A percentile compares a stretch with the other conserved stretches of the same genome.
These are phyloP conservation scores for Drosophila tristis DNA, from an alignment of 1,140 invertebrate genomes.

Conservation along the genomic window DNA sequence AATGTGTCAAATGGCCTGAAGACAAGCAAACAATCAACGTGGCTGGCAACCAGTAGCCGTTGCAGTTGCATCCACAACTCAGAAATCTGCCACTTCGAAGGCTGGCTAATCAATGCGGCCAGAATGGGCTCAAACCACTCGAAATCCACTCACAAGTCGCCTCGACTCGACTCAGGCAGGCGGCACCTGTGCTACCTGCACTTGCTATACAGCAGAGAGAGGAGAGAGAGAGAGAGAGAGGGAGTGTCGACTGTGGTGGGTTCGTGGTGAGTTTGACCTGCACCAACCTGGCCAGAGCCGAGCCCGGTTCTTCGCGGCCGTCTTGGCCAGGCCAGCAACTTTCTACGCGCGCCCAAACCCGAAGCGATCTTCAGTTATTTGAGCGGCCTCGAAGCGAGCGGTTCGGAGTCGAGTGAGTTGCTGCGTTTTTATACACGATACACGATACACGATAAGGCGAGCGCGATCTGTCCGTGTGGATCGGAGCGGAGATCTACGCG, in stretches of 20 bases:
- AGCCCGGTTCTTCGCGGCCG: slow-evolving; percentile 30
- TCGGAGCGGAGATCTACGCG: neutral
- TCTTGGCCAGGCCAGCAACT: slow-evolving; percentile 53
- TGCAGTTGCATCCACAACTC: slow-evolving; percentile 15
- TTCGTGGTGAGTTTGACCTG: slow-evolving; percentile 76
- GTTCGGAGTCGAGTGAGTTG: slow-evolving; percentile 24
- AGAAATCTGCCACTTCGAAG: neutral
- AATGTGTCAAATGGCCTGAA: slow-evolving; percentile 75
- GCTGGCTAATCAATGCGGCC: slow-evolving; percentile 41
- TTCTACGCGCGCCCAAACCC: slow-evolving; percentile 45
- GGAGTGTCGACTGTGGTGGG: slow-evolving; percentile 31
- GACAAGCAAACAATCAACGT: slow-evolving; percentile 44
- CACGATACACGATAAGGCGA: too few species aligned
- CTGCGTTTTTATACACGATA: neutral
- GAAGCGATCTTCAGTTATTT: slow-evolving; percentile 50
- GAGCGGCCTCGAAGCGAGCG: slow-evolving; percentile 57
- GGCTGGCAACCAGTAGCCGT: slow-evolving; percentile 50
- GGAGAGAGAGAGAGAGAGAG: slow-evolving; percentile 12
- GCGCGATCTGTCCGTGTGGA: too few species aligned
- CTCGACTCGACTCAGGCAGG: slow-evolving; percentile 7
- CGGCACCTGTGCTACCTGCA: slow-evolving; percentile 47
- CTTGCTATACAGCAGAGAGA: slow-evolving; percentile 6
- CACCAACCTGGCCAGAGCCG: slow-evolving; percentile 57
- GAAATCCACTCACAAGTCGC: slow-evolving; percentile 21
- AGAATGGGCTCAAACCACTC: slow-evolving; percentile 36